These are phyloP conservation scores for Tenualosa thibaudeaui DNA, from an alignment of 2,797 vertebrate genomes.

Conservation along the genomic window DNA sequence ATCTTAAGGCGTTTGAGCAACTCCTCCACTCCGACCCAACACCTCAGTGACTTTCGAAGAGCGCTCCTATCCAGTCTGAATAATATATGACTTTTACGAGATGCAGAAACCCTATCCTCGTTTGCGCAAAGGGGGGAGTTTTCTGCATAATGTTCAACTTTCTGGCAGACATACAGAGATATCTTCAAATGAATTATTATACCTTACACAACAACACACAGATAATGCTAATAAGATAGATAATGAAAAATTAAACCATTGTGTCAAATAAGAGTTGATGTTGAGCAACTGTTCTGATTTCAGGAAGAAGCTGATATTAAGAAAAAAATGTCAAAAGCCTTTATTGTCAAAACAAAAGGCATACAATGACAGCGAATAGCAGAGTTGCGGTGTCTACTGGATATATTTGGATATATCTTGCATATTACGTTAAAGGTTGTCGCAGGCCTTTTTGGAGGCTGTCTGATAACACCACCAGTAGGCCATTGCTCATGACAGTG, in stretches of 20 bases:
- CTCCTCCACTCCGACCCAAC: not conserved
- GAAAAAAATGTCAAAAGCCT: too few species aligned
- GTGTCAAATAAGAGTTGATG: not conserved
- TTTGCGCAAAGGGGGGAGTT: conserved; percentile 27
- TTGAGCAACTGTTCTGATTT: not conserved
- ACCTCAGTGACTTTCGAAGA: not conserved
- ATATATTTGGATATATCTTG: too few species aligned
- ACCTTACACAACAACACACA: not conserved
- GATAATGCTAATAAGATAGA: not conserved
- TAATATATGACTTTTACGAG: conserved; percentile 69
- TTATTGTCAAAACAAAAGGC: not conserved
- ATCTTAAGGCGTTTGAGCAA: not conserved
- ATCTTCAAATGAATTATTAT: not conserved
- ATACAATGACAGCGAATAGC: not conserved
- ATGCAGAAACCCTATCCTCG: conserved; percentile 69
- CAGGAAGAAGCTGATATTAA: conserved; percentile 14
- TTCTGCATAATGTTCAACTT: conserved; percentile 33
- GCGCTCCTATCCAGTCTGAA: conserved; percentile 56
- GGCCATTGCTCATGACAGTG: not conserved
- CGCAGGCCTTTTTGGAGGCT: too few species aligned
- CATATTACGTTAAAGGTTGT: too few species aligned
- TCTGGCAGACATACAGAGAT: conserved; percentile 13
- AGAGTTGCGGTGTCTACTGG: not conserved
- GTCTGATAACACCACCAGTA: not conserved
- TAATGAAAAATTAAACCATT: not conserved